Evolutionary conservation across 2,113 vertebrate genomes (phyloP).

Genomic region (Apaloderma vittatum): DNA sequence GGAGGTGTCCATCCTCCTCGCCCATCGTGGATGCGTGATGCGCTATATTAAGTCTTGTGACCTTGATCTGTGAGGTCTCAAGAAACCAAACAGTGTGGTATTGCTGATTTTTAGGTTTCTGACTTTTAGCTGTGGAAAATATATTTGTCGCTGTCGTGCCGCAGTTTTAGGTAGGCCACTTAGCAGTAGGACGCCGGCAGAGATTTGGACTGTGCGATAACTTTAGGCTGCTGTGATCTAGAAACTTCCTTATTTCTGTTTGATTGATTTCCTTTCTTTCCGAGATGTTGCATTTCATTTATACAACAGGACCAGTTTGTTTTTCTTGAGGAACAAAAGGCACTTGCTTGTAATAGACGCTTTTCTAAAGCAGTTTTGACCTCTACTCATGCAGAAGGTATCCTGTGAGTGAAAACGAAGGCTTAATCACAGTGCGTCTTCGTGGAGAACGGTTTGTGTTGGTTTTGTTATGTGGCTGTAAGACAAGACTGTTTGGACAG

Average conservation of each 20-base stretch:
- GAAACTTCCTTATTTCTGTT: neutral
- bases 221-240: neutral
- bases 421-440: neutral
- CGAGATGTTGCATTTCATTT: neutral
- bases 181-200: neutral
- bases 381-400: neutral
- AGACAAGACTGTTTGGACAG: neutral
- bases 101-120: neutral
- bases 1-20: neutral
- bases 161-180: neutral
- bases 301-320: neutral
- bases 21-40: fast-evolving
- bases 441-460: neutral
- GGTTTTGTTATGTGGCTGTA: neutral
- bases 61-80: neutral
- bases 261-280: neutral
- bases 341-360: neutral
- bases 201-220: neutral
- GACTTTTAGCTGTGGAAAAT: neutral
- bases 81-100: neutral
- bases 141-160: neutral
- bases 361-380: neutral
- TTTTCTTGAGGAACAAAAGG: neutral
- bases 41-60: neutral
- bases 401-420: neutral